A percentile compares a stretch with the other conserved stretches of the same genome.
Evolutionary conservation across 1,140 invertebrate species (phyloP).

Genomic region (Drosophila nebulosa): DNA sequence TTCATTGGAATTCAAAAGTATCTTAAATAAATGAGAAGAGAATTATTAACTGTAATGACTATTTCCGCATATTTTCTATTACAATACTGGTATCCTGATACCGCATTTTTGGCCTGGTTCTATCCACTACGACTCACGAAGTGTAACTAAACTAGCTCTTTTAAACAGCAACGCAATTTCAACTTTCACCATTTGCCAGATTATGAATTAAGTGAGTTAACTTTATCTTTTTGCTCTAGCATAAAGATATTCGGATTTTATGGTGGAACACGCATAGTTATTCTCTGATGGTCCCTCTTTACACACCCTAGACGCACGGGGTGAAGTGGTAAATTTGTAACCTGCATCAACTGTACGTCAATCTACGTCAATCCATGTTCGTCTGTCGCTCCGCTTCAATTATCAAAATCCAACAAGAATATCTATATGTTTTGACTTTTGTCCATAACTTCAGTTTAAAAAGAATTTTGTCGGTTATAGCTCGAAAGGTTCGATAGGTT

Average conservation of each 20-base stretch:
- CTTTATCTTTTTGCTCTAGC: slow-evolving; percentile 40
- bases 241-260: slow-evolving; percentile 53
- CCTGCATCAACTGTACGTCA: no score
- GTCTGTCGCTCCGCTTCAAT: no score
- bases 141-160: slow-evolving; percentile 12
- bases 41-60: neutral
- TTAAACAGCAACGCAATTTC: slow-evolving; percentile 10
- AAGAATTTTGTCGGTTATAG: no score
- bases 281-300: no score
- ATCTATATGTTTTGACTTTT: no score
- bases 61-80: neutral
- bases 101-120: slow-evolving; percentile 12
- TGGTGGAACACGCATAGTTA: slow-evolving; percentile 7
- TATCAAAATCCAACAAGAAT: no score
- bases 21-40: neutral
- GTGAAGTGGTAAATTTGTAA: no score
- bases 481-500: no score
- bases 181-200: neutral
- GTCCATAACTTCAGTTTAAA: no score
- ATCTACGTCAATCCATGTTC: no score
- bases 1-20: slow-evolving; percentile 10
- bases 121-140: slow-evolving; percentile 12
- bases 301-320: no score
- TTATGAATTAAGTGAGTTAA: slow-evolving; percentile 10
- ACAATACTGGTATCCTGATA: neutral